phyloP scores from a whole-genome alignment of 2,113 vertebrate species.

The Microtus oregoni region DNA sequence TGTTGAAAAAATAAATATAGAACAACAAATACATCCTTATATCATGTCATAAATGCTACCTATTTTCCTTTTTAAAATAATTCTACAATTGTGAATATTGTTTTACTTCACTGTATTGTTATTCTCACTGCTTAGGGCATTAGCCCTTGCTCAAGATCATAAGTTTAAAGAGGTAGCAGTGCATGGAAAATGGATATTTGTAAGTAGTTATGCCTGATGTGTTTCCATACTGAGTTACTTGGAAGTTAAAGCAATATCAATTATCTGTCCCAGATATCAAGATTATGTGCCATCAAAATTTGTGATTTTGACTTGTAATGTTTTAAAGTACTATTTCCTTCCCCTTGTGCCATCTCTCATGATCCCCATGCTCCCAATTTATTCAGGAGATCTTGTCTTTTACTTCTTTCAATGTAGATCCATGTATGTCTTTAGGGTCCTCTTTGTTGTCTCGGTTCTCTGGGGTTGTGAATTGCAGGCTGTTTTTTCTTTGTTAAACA shows the following conservation, averaged over 20 bases:
- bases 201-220: background rate
- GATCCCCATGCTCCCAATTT: no score
- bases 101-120: background rate
- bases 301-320: constrained; percentile 7
- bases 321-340: background rate
- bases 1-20: background rate
- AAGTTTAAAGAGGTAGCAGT: background rate
- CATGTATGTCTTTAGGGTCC: no score
- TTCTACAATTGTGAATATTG: background rate
- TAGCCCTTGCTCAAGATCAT: background rate
- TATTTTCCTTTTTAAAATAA: constrained; percentile 40
- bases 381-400: no score
- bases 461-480: no score
- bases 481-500: no score
- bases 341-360: no score
- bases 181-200: background rate
- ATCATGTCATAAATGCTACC: background rate
- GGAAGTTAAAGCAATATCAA: constrained; percentile 7
- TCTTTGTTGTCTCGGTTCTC: no score
- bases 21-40: background rate
- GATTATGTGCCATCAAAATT: background rate
- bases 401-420: no score
- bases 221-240: background rate
- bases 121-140: background rate
- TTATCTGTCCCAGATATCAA: background rate